Evolutionary conservation across 2,797 vertebrate species (phyloP).

Genomic region (Oophaga sylvatica): DNA sequence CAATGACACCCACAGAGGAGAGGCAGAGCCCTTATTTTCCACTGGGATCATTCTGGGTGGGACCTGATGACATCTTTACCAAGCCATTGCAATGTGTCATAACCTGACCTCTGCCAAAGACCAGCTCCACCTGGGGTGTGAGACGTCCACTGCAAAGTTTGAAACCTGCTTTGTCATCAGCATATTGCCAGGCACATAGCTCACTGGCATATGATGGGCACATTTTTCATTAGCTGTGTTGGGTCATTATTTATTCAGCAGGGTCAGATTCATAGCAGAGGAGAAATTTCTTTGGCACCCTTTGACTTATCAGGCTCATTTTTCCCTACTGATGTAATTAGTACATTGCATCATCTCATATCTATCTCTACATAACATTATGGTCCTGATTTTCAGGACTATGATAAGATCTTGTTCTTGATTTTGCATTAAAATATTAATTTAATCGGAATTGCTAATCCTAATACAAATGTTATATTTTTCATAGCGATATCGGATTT

Average conservation of each 20-base stretch:
- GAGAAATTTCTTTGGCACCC: no score
- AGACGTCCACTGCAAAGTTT: conserved; percentile 33
- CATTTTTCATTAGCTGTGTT: neutral
- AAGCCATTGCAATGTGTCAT: conserved; percentile 56
- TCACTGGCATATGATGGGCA: conserved; percentile 5
- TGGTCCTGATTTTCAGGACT: neutral
- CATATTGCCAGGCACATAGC: conserved; percentile 4
- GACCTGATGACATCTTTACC: conserved; percentile 50
- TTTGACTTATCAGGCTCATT: no score
- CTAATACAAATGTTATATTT: no score
- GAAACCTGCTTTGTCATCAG: conserved; percentile 51
- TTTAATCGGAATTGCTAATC: no score
- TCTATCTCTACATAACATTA: neutral
- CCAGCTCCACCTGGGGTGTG: conserved; percentile 54
- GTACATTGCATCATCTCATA: no score
- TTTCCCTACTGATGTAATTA: no score
- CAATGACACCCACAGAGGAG: conserved; percentile 52
- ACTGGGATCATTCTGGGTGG: conserved; percentile 55
- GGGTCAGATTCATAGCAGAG: neutral
- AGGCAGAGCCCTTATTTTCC: conserved; percentile 55
- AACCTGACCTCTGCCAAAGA: conserved; percentile 51
- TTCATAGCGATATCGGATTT: no score
- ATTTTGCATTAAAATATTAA: no score
- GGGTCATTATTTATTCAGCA: neutral
- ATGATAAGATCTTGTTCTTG: no score